A percentile compares a stretch with the other conserved stretches of the same genome.
Conservation (phyloP, 2,888 invertebrate species). For the Apamea anceps region DNA sequence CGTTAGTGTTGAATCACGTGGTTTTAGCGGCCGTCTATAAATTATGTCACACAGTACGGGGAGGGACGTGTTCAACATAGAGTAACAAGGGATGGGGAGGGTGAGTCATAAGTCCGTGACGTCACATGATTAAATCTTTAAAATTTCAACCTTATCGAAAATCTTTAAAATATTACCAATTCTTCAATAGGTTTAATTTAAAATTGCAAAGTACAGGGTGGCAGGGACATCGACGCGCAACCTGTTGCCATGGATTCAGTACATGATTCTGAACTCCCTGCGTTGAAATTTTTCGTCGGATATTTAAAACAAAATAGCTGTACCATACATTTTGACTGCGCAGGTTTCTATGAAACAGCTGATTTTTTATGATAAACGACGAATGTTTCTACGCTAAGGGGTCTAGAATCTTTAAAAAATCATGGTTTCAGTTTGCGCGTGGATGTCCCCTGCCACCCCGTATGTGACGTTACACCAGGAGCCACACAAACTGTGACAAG, state of each 20-base stretch:
- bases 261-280: too few species aligned
- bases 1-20: constrained; percentile 54
- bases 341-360: too few species aligned
- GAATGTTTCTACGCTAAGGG: too few species aligned
- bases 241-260: too few species aligned
- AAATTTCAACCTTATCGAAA: neutral
- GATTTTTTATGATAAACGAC: too few species aligned
- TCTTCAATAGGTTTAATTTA: neutral
- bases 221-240: too few species aligned
- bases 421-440: too few species aligned
- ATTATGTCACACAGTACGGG: neutral
- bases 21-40: neutral
- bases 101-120: neutral
- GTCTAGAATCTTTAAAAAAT: too few species aligned
- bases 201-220: neutral
- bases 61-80: neutral
- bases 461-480: neutral
- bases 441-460: too few species aligned
- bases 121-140: neutral
- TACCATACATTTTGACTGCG: too few species aligned
- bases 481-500: neutral
- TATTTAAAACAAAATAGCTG: too few species aligned
- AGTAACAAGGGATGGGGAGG: neutral
- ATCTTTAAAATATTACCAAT: neutral
- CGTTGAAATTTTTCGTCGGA: too few species aligned